Evolutionary conservation across 2,113 vertebrate species (phyloP).

Genomic region (Pollimyrus isidori): DNA sequence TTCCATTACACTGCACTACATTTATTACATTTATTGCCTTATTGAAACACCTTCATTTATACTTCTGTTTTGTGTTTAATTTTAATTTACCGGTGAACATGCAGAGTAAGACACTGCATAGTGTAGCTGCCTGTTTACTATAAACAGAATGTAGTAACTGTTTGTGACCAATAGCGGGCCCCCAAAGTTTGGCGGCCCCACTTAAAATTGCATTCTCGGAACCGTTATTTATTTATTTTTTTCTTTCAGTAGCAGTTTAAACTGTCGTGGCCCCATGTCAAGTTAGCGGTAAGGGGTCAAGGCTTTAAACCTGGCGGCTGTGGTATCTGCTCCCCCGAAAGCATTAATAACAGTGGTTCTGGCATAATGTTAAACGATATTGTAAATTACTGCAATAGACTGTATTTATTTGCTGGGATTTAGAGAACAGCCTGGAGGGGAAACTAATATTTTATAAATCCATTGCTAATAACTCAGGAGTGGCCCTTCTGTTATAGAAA

Average conservation of each 20-base stretch:
- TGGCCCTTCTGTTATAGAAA: background rate
- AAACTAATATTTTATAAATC: background rate
- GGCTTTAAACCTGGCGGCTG: background rate
- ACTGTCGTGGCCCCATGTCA: background rate
- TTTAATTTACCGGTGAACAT: background rate
- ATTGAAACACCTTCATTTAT: background rate
- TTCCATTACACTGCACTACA: background rate
- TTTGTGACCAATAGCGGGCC: background rate
- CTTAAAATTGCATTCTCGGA: background rate
- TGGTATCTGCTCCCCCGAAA: background rate
- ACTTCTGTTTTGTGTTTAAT: background rate
- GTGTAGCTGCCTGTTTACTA: background rate
- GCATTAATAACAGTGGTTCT: background rate
- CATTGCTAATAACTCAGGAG: background rate
- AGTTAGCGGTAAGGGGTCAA: background rate
- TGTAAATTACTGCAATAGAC: background rate
- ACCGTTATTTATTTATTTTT: background rate
- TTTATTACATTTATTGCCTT: background rate
- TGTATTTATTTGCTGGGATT: conserved; percentile 1
- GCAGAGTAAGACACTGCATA: background rate
- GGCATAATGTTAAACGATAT: background rate
- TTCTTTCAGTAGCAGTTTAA: background rate
- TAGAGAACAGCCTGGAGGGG: background rate
- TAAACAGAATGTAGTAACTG: background rate
- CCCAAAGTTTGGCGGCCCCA: background rate